Base-by-base conservation (phyloP, 2,888 invertebrate genomes). In the Ceriagrion tenellum region DNA sequence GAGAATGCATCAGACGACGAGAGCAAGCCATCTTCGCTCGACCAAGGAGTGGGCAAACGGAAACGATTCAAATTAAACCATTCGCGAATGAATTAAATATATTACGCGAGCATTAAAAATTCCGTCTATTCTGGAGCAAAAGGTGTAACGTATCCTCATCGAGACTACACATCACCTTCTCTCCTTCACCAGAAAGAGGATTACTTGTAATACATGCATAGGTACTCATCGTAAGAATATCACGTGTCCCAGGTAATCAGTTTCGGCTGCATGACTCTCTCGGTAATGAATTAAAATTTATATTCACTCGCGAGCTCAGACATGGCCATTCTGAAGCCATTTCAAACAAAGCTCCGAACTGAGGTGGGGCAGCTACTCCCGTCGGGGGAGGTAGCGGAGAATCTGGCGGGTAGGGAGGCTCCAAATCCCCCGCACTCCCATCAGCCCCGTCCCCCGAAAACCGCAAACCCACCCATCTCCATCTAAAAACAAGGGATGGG, bases 221-320 rank as follows among this genome's bases (percentile, higher is more conserved):
- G 20, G 12, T 69, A 2, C 12, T 3, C 69, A 59, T 6, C n/a
- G n/a, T 26, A 4, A 16, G 81, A 23, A 81, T 35, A 35, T 81
- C 4, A 81, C 89, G 10, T 55, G 18, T 12, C 26, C 40, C 30
- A 35, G 40, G 59, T 63, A 93, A 93, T 63, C 40, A 55, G 69
- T 47, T 93, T 30, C 47, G 74, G 69, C 63, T 55, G 26, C 55
- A 74, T 93, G 69, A 93, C 55, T 93, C 93, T n/a, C 40, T 69
- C 63, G 69, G 93, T 40, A 93, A 69, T 93, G 69, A 93, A 93
- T 93, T 69, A 74, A 40, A 69, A 93, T 93, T 93, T 35, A 55
- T 81, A 81, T 81, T 81, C 81, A 81, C 81, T 35, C 81, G 16
- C 30, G 16, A 12, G 35, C 35, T 81, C 35, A 81, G 81, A 81